Evolutionary conservation across 2,113 vertebrate genomes (phyloP).

Genomic region (Rousettus leschenaultii): DNA sequence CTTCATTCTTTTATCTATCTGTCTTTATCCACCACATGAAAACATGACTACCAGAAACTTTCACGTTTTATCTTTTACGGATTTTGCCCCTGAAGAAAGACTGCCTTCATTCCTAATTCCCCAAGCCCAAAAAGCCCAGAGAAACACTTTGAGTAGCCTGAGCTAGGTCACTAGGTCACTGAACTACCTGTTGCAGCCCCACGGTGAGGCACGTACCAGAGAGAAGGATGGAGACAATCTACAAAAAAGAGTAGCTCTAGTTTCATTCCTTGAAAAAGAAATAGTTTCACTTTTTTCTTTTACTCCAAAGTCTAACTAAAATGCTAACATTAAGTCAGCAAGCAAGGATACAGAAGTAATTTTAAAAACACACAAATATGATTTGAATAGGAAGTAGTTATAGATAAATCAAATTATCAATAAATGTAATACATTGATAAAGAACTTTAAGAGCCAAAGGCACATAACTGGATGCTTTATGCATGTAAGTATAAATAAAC

Average conservation of each 20-base stretch:
- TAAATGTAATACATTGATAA: neutral
- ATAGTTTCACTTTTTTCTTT: neutral
- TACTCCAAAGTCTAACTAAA: neutral
- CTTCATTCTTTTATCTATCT: neutral
- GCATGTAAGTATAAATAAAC: neutral
- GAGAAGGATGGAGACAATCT: neutral
- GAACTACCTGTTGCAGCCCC: neutral
- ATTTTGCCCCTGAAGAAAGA: neutral
- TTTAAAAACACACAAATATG: neutral
- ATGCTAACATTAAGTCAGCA: constrained; percentile 2
- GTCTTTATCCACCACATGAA: neutral
- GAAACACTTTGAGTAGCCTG: neutral
- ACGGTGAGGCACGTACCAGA: neutral
- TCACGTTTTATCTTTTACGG: neutral
- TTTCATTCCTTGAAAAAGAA: neutral
- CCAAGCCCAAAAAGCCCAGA: neutral
- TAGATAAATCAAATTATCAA: neutral
- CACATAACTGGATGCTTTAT: neutral
- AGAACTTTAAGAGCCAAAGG: neutral
- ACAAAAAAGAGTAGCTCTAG: neutral
- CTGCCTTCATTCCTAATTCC: neutral
- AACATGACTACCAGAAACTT: neutral
- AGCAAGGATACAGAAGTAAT: neutral
- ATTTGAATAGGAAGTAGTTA: neutral
- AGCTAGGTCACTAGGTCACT: too few species aligned